Evolutionary conservation across 2,113 vertebrate genomes (phyloP).

Genomic region (Actenoides hombroni): DNA sequence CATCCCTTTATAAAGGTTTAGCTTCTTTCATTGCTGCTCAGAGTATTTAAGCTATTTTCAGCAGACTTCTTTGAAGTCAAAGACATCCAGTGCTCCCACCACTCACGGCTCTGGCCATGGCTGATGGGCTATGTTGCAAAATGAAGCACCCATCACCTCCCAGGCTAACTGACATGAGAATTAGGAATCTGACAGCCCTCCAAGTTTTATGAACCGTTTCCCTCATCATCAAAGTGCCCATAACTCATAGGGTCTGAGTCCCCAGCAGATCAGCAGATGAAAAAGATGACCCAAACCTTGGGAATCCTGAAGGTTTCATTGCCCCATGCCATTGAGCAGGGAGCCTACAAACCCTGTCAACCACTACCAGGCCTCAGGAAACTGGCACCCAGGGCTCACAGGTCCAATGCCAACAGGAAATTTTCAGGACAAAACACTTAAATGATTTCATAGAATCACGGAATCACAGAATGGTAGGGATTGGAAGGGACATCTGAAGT

Average conservation of each 20-base stretch:
- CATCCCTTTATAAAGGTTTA: not conserved
- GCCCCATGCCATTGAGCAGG: rapidly evolving
- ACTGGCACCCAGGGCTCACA: not conserved
- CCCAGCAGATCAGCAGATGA: not conserved
- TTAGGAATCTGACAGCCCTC: not conserved
- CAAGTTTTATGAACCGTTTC: not conserved
- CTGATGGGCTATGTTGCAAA: not conserved
- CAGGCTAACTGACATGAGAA: not conserved
- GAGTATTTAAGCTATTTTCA: not conserved
- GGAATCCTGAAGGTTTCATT: not conserved
- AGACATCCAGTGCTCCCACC: not conserved
- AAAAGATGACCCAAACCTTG: not conserved
- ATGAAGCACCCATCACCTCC: not conserved
- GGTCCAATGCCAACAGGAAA: not conserved
- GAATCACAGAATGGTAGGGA: too few relatives aligned
- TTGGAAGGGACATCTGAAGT: too few relatives aligned
- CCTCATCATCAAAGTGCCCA: not conserved
- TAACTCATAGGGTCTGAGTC: not conserved
- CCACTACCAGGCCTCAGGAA: not conserved
- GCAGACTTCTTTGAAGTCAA: not conserved
- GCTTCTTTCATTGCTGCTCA: not conserved
- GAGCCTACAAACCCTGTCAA: not conserved
- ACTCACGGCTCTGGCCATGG: not conserved
- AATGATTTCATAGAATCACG: not conserved
- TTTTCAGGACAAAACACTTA: not conserved